Percentiles rank a stretch among this genome's conserved stretches.
These are phyloP conservation scores for Andricus grossulariae DNA, from an alignment of 1,140 invertebrate species.

Conservation along the genomic window DNA sequence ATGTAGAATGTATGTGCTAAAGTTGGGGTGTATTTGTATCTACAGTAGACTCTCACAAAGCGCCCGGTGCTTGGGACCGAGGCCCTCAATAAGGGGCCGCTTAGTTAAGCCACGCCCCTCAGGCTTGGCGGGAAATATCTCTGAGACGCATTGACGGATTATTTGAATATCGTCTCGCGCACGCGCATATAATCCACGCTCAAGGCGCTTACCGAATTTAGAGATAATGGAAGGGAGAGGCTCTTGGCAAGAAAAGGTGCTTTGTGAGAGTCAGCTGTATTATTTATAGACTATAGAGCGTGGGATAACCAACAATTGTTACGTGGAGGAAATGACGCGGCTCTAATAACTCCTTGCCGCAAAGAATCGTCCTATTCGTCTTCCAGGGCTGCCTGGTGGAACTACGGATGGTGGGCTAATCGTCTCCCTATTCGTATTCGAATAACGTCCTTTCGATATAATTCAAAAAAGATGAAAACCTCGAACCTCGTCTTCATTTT, in stretches of 20 bases:
- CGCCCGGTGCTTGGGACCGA: too few species aligned
- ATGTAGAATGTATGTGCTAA: conserved; percentile 7
- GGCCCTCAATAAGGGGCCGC: too few species aligned
- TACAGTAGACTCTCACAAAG: too few species aligned
- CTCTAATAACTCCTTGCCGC: conserved; percentile 53
- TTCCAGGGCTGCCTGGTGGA: conserved; percentile 33
- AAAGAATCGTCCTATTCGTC: conserved; percentile 40
- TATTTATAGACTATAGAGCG: conserved; percentile 41
- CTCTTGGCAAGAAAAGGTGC: too few species aligned
- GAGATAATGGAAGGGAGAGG: too few species aligned
- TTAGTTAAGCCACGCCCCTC: too few species aligned
- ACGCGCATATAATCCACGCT: too few species aligned
- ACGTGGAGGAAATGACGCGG: conserved; percentile 55
- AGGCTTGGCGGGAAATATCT: too few species aligned
- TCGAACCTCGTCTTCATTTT: neutral
- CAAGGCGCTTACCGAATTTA: too few species aligned
- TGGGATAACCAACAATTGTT: conserved; percentile 57
- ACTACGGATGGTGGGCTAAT: neutral
- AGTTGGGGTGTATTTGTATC: conserved; percentile 33
- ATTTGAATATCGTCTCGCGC: too few species aligned
- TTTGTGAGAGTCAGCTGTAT: too few species aligned
- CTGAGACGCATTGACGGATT: too few species aligned
- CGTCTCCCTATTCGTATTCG: neutral
- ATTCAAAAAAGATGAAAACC: conserved; percentile 5
- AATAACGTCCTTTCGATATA: neutral